Evolutionary conservation across 1,140 invertebrate species (phyloP), one percentile per base, ranked within the genome.

Genomic region (Aphelinus certus): DNA sequence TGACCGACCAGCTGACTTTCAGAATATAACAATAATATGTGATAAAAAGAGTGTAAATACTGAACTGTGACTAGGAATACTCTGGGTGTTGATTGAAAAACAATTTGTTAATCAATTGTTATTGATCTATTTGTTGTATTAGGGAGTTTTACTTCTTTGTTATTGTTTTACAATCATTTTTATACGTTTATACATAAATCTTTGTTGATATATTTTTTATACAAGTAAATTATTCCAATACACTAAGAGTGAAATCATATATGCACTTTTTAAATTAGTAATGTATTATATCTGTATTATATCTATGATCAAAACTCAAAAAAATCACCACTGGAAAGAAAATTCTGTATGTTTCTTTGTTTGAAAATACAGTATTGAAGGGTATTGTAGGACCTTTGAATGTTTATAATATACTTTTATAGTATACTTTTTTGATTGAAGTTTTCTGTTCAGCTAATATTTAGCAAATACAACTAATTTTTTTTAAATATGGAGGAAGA

Each of bases 401-500:
- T 26, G 26, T 26, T 26, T 26, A 26, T 26, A 26, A 26, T 26
- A 26, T 26, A 26, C 26, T 26, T 26, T 26, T 26, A 26, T 26
- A 26, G 26, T 26, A 26, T 26, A 26, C 26, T 26, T 26, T 26
- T 26, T 26, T 26, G 26, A 26, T 26, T 26, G 26, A 26, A 26
- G 26, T 26, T 26, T 26, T 26, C 26, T 26, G 26, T 26, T 0
- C 26, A 26, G 26, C 26, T 26, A 26, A 26, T 26, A 26, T 26
- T 26, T 26, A 26, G 26, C 26, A 26, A 26, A 26, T 26, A 26
- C 26, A 26, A 26, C 26, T 26, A 26, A 26, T 26, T 63, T n/a
- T 53, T 64, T 46, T 56, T 64, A n/a, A 69, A 46, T 1, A 81
- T 80, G 77, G 89, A 89, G 77, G 84, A 85, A 43, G 79, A 88